Evolutionary conservation across 2,888 invertebrate species (phyloP).

Genomic region (Pollenia amentaria): DNA sequence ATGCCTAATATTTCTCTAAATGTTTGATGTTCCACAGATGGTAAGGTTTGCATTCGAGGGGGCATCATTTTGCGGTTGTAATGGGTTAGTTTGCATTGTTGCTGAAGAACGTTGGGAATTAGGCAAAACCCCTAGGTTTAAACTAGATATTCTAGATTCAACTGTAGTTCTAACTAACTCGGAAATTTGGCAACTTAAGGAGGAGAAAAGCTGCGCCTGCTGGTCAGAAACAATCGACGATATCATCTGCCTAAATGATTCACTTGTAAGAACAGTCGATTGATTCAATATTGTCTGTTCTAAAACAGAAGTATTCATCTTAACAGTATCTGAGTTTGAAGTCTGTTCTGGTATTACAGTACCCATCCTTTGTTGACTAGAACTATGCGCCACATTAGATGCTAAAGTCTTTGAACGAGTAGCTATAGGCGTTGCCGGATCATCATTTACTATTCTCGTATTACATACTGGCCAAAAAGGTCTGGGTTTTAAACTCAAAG

Average conservation of each 20-base stretch:
- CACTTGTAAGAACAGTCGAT: neutral
- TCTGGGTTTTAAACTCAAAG: neutral
- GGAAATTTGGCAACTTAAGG: neutral
- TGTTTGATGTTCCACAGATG: neutral
- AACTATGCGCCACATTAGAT: neutral
- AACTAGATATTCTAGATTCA: neutral
- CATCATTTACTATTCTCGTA: neutral
- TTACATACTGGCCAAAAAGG: constrained; percentile 1
- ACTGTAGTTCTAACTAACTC: neutral
- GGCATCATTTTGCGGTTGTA: neutral
- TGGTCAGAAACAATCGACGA: neutral
- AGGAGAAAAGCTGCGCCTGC: neutral
- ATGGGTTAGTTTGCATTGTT: neutral
- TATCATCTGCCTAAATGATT: neutral
- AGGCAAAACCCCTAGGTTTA: neutral
- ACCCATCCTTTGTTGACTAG: neutral
- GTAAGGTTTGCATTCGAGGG: neutral
- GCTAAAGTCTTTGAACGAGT: neutral
- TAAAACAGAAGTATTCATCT: neutral
- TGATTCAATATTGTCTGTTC: neutral
- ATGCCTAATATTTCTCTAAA: neutral
- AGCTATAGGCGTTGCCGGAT: neutral
- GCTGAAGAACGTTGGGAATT: neutral
- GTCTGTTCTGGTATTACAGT: neutral
- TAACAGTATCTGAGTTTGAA: neutral